Percentiles rank a stretch among this genome's conserved stretches.
phyloP scores from a whole-genome alignment of 1,140 invertebrate genomes.

The Drosophila kanapiae region DNA sequence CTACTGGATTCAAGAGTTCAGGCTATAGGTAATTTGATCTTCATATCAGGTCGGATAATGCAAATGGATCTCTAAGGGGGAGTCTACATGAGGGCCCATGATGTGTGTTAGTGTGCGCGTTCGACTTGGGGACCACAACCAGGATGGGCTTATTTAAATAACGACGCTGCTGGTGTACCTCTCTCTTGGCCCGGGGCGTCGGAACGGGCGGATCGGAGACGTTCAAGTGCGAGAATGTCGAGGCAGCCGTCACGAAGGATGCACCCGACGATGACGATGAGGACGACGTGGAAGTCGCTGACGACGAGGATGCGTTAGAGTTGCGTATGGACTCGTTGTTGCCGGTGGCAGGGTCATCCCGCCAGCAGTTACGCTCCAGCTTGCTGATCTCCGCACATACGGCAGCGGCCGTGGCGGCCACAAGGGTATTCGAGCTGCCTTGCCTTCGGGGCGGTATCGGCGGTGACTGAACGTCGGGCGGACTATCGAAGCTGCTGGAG shows the following conservation, averaged over 20 bases:
- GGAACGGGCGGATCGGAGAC: constrained; percentile 73
- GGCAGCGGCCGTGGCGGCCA: constrained; percentile 75
- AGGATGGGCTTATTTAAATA: constrained; percentile 58
- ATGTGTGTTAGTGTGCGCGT: constrained; percentile 59
- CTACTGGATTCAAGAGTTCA: neutral
- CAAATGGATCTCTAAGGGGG: neutral
- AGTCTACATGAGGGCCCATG: constrained; percentile 32
- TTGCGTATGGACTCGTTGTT: constrained; percentile 58
- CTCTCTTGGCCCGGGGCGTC: constrained; percentile 79
- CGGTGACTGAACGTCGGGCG: constrained; percentile 82
- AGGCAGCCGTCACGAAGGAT: constrained; percentile 80
- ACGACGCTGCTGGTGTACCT: constrained; percentile 73
- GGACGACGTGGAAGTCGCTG: constrained; percentile 52
- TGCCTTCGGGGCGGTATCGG: constrained; percentile 79
- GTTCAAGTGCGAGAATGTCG: constrained; percentile 75
- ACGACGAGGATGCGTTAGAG: constrained; percentile 61
- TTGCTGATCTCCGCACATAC: constrained; percentile 76
- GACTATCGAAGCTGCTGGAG: constrained; percentile 71
- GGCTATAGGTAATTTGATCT: neutral
- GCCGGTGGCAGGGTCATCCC: constrained; percentile 46
- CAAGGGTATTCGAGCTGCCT: constrained; percentile 61
- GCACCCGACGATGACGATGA: constrained; percentile 70
- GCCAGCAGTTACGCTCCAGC: constrained; percentile 78
- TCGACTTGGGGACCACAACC: constrained; percentile 62
- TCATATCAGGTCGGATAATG: neutral